These are phyloP conservation scores for Tribolium castaneum DNA, from an alignment of 1,140 invertebrate species.

Conservation along the genomic window DNA sequence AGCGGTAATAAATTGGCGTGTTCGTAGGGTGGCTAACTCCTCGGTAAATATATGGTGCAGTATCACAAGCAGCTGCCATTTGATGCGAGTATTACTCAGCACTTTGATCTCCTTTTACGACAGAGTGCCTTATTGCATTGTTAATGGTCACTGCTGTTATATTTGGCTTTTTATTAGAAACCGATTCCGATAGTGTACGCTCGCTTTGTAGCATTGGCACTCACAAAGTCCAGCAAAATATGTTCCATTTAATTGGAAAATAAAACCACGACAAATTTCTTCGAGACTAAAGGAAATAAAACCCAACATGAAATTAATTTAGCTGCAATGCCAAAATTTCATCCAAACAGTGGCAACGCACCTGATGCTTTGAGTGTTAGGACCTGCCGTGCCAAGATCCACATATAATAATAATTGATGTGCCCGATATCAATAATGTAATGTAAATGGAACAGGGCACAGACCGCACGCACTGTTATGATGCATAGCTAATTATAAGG, in stretches of 20 bases:
- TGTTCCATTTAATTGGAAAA: slow-evolving; percentile 17
- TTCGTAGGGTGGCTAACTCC: background rate
- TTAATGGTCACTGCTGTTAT: slow-evolving; percentile 46
- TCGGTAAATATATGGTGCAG: background rate
- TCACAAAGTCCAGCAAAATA: slow-evolving; percentile 21
- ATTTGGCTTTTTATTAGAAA: slow-evolving; percentile 15
- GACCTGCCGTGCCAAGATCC: background rate
- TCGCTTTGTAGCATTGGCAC: slow-evolving; percentile 5
- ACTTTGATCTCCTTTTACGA: slow-evolving; percentile 46
- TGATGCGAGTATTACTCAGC: slow-evolving; percentile 45
- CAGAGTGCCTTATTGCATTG: slow-evolving; percentile 44
- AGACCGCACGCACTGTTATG: slow-evolving; percentile 41
- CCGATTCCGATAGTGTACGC: slow-evolving; percentile 3
- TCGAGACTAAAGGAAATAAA: background rate
- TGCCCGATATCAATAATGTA: slow-evolving; percentile 39
- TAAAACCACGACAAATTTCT: background rate
- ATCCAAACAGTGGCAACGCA: background rate
- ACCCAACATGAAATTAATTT: background rate
- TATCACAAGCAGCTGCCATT: slow-evolving; percentile 35
- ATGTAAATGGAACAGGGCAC: slow-evolving; percentile 25
- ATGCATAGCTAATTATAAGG: slow-evolving; percentile 46
- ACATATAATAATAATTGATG: slow-evolving; percentile 12
- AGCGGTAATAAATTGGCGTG: background rate
- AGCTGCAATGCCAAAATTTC: background rate
- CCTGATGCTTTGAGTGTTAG: slow-evolving; percentile 16